These are phyloP conservation scores for Gadopsis marmoratus DNA, from an alignment of 2,797 vertebrate genomes.

Conservation along the genomic window DNA sequence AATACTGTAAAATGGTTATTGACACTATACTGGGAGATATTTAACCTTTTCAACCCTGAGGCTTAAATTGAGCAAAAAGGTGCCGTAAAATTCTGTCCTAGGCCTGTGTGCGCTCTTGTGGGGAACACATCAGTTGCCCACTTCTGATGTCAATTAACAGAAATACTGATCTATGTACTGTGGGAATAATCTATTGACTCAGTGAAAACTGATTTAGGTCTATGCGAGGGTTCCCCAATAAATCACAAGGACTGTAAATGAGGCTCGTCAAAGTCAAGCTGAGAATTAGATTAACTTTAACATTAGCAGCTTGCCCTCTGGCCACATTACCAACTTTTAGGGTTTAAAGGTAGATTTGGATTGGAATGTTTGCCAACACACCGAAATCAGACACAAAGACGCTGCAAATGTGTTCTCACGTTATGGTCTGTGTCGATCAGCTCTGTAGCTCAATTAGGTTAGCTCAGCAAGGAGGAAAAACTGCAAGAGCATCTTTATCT, in stretches of 20 bases:
- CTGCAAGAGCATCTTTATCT: constrained; percentile 15
- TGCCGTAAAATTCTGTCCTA: not conserved
- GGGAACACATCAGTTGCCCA: not conserved
- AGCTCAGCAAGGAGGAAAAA: constrained; percentile 17
- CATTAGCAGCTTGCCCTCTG: constrained; percentile 28
- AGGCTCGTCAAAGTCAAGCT: constrained; percentile 13
- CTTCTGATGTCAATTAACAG: not conserved
- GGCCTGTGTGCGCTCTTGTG: not conserved
- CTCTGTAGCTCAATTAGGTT: constrained; percentile 25
- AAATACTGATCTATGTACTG: constrained; percentile 4
- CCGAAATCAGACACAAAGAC: not conserved
- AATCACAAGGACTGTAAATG: constrained; percentile 42
- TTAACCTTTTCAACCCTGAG: not conserved
- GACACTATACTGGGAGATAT: not conserved
- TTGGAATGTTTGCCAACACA: constrained; percentile 9
- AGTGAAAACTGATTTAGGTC: constrained; percentile 40
- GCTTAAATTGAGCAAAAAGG: not conserved
- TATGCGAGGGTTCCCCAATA: constrained; percentile 41
- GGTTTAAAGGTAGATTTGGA: not conserved
- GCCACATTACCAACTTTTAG: constrained; percentile 7
- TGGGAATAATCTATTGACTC: constrained; percentile 37
- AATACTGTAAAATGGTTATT: not conserved
- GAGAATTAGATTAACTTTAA: constrained; percentile 24
- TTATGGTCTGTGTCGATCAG: not conserved
- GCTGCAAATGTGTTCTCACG: constrained; percentile 6